A percentile compares a stretch with the other conserved stretches of the same genome.
phyloP scores from a whole-genome alignment of 1,140 invertebrate genomes.

The Nomia melanderi region DNA sequence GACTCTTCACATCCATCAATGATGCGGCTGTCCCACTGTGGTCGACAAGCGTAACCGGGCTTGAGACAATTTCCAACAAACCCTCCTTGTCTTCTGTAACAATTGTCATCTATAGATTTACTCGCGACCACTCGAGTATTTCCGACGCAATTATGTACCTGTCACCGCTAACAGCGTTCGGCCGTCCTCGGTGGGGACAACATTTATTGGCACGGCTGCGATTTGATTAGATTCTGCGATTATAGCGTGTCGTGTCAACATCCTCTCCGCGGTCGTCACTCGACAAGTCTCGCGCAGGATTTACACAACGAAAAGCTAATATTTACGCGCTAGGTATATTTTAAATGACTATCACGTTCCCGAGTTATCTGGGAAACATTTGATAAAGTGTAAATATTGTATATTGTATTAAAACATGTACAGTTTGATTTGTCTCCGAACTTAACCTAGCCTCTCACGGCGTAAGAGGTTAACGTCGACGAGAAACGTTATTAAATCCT shows the following conservation, averaged over 20 bases:
- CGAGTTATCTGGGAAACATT: background rate
- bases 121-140: background rate
- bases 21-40: conserved; percentile 49
- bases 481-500: conserved; percentile 6
- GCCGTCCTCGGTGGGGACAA: conserved; percentile 73
- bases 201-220: conserved; percentile 66
- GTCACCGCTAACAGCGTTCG: conserved; percentile 68
- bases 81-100: conserved; percentile 69
- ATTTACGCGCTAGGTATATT: background rate
- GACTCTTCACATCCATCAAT: conserved; percentile 47
- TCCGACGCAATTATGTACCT: conserved; percentile 52
- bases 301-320: background rate
- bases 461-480: conserved; percentile 15
- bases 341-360: background rate
- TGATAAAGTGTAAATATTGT: background rate
- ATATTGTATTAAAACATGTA: background rate
- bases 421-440: background rate
- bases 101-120: background rate
- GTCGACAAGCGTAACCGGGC: conserved; percentile 64
- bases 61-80: conserved; percentile 64
- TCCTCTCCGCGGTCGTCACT: background rate
- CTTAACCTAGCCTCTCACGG: background rate
- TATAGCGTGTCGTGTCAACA: conserved; percentile 53
- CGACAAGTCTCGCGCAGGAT: background rate
- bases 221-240: conserved; percentile 50